phyloP scores from a whole-genome alignment of 2,113 vertebrate genomes.

The Marmota monax region DNA sequence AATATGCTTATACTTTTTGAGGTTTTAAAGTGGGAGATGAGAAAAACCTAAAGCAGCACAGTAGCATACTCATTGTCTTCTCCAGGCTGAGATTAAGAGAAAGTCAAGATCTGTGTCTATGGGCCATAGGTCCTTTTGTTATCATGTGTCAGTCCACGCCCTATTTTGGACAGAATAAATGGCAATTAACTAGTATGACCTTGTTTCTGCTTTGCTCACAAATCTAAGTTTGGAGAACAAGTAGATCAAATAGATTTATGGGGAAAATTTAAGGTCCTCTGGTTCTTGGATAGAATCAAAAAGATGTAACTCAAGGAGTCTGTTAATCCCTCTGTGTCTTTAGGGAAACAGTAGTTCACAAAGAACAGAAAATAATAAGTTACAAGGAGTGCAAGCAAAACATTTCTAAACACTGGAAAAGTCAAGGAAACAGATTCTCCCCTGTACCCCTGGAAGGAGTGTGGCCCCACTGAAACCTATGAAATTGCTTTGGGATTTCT shows the following conservation, averaged over 20 bases:
- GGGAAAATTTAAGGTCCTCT: background rate
- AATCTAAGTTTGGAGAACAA: background rate
- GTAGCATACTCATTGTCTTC: background rate
- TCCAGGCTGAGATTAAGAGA: background rate
- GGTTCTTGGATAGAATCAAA: background rate
- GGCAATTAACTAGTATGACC: background rate
- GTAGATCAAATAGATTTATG: background rate
- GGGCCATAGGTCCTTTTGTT: background rate
- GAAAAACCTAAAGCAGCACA: background rate
- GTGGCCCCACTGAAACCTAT: too few relatives aligned
- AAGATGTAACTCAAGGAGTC: background rate
- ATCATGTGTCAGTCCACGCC: background rate
- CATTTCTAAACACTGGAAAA: too few relatives aligned
- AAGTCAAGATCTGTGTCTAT: background rate
- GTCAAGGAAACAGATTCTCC: too few relatives aligned
- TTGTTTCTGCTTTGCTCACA: background rate
- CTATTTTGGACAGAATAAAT: background rate
- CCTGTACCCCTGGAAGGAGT: too few relatives aligned
- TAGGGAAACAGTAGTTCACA: background rate
- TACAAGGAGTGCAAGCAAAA: too few relatives aligned
- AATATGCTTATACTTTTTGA: slow-evolving; percentile 23
- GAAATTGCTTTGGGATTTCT: too few relatives aligned
- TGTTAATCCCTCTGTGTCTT: background rate
- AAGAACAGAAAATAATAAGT: background rate
- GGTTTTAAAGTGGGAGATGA: background rate